A percentile compares a stretch with the other conserved stretches of the same genome.
These are phyloP conservation scores for Trissolcus japonicus DNA, from an alignment of 2,888 invertebrate species.

Conservation along the genomic window DNA sequence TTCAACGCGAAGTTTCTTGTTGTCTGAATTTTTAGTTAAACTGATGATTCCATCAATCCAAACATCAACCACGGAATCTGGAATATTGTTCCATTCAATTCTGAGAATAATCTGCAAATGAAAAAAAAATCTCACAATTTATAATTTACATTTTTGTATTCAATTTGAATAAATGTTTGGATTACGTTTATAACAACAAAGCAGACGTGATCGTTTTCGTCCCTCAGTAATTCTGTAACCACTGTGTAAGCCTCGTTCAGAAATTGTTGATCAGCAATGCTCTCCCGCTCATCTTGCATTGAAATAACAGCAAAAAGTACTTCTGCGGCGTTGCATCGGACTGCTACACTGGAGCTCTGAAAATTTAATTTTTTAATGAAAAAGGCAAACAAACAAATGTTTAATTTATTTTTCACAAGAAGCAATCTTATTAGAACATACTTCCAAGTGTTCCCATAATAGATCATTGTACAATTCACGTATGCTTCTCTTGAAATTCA, in stretches of 20 bases:
- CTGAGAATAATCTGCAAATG: slow-evolving; percentile 53
- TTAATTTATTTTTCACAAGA: too few relatives aligned
- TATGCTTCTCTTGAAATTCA: slow-evolving; percentile 46
- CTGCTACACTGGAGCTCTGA: slow-evolving; percentile 13
- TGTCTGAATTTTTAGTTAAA: slow-evolving; percentile 30
- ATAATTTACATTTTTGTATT: not conserved
- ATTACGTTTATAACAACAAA: slow-evolving; percentile 59
- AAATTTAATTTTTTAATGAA: slow-evolving; percentile 9
- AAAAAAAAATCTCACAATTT: too few relatives aligned
- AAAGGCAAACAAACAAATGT: not conserved
- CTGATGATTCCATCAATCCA: slow-evolving; percentile 59
- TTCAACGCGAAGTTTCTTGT: slow-evolving; percentile 53
- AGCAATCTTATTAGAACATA: slow-evolving; percentile 20
- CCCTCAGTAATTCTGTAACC: slow-evolving; percentile 58
- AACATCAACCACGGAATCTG: slow-evolving; percentile 35
- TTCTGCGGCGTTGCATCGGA: slow-evolving; percentile 61
- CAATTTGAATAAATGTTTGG: not conserved
- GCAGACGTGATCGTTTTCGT: slow-evolving; percentile 58
- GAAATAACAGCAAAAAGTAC: slow-evolving; percentile 52
- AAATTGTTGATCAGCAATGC: slow-evolving; percentile 23
- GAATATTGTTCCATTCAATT: slow-evolving; percentile 57
- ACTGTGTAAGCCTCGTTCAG: slow-evolving; percentile 1
- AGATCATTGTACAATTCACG: slow-evolving; percentile 50
- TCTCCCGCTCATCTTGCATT: slow-evolving; percentile 3
- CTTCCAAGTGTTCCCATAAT: slow-evolving; percentile 61